Base-by-base conservation (phyloP, 2,797 vertebrate species). In the Dendrocincla tyrannina region DNA sequence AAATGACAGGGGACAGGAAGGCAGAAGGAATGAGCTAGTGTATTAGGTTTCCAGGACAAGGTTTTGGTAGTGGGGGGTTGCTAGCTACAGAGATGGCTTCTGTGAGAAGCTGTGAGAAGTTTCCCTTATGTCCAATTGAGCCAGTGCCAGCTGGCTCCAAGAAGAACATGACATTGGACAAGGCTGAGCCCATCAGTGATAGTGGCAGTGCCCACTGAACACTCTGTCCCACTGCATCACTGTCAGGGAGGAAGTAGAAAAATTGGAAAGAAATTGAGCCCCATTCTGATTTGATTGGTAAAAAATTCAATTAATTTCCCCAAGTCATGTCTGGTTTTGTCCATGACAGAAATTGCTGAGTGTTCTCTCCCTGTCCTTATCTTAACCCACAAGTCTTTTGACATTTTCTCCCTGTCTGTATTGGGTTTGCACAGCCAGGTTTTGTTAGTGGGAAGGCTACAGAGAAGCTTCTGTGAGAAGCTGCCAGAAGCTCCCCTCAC, bases 131-230 rank as follows among this genome's bases (percentile, higher is more conserved):
- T 62, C 32, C 27, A 2, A 24, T 2, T 52, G 27, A 67, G 32
- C 6, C 41, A n/a, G 28, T 22, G 7, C 14, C 62, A 70, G 33
- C 9, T 2, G 3, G 30, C 46, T 52, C 15, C 42, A 58, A 35
- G 25, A 83, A 0, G 3, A 27, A 59, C 22, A 20, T 0, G 0
- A 18, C 3, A 3, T 56, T 69, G 47, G 59, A 5, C 44, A 49
- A 89, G 58, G 22, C 12, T 4, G 0, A 70, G 42, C 7, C 5
- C 27, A 22, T 39, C 14, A 63, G 33, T 7, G 4, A 35, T 1
- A 3, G 32, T n/a, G 32, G 35, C 12, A 53, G 17, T n/a, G 11
- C 10, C 41, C 16, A 25, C 30, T n/a, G 15, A 32, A 44, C 32
- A 17, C 8, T 17, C 22, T 17, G 22, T 13, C 32, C 28, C 32